Evolutionary conservation across 2,113 vertebrate genomes (phyloP), one percentile per base, ranked within the genome.

Genomic region (Lampris incognitus): DNA sequence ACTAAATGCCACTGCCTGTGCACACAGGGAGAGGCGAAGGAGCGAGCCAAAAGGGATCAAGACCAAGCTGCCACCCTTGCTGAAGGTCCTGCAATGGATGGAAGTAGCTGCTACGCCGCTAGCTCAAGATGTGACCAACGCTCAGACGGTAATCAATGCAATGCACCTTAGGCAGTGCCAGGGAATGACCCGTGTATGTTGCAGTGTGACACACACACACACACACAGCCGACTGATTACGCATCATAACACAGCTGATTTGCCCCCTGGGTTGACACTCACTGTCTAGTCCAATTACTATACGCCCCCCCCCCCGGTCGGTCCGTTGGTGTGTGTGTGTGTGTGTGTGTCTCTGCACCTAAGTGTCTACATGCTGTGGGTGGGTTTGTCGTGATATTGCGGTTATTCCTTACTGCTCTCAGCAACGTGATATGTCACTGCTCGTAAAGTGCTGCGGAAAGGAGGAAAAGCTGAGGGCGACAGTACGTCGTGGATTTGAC

Each of bases 241-340:
- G 84, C 91, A 90, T 90, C 85, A 82, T 75, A 91, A 88, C 88
- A 78, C 88, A 90, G 82, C 85, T 88, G 90, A 91, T 88, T 83
- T 86, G 86, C 88, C 91, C 90, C 73, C 70, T 89, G 89, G 91
- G 85, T 79, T 88, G 91, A 91, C 90, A 89, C 86, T 89, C 0
- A 67, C 90, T 92, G 91, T 92, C 91, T 87, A 66, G 57, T 90
- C 78, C 46, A 78, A 91, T 92, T 83, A 87, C 50, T 72, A 72
- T 79, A 64, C 52, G 54, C 62, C 73, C 36, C 73, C 56, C 62
- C 73, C 36, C 73, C 41, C 76, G 4, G 78, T 50, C 50, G 5
- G 66, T 73, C 73, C 58, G 70, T 55, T 6, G 52, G 62, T 70
- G 82, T 87, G 61, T 80, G 85, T 85, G 67, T 78, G 62, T 70